Conservation (phyloP, 2,888 invertebrate species). For the Ditylenchus weischeri region DNA sequence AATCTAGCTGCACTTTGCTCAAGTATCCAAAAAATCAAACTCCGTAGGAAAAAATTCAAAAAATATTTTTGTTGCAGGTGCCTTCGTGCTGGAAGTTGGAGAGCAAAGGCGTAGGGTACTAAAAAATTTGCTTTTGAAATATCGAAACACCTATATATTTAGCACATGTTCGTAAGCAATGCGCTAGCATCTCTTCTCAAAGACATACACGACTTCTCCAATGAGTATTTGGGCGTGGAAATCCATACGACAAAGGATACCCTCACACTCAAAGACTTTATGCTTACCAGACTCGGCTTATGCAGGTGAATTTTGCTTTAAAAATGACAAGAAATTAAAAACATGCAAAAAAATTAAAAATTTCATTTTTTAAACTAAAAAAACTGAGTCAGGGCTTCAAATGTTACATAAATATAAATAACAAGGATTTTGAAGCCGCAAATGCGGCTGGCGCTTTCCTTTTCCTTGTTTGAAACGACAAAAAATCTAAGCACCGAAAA, state of each 20-base stretch:
- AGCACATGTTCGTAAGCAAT: constrained; percentile 24
- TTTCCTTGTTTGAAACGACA: no score
- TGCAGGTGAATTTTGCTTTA: constrained; percentile 69
- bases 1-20: no score
- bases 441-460: no score
- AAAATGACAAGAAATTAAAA: neutral
- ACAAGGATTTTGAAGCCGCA: no score
- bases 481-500: no score
- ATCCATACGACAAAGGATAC: constrained; percentile 79
- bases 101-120: constrained; percentile 78
- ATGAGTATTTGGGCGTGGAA: constrained; percentile 75
- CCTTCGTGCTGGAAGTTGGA: constrained; percentile 84
- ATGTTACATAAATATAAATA: no score
- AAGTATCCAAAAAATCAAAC: no score
- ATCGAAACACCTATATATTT: constrained; percentile 8
- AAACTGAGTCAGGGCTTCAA: no score
- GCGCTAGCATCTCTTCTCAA: constrained; percentile 68
- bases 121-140: no score
- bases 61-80: constrained; percentile 65
- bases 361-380: no score
- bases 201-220: constrained; percentile 79
- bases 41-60: no score
- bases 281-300: constrained; percentile 82
- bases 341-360: neutral
- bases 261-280: constrained; percentile 81